Evolutionary conservation across 2,797 vertebrate genomes (phyloP).

Genomic region (Periophthalmus magnuspinnatus): DNA sequence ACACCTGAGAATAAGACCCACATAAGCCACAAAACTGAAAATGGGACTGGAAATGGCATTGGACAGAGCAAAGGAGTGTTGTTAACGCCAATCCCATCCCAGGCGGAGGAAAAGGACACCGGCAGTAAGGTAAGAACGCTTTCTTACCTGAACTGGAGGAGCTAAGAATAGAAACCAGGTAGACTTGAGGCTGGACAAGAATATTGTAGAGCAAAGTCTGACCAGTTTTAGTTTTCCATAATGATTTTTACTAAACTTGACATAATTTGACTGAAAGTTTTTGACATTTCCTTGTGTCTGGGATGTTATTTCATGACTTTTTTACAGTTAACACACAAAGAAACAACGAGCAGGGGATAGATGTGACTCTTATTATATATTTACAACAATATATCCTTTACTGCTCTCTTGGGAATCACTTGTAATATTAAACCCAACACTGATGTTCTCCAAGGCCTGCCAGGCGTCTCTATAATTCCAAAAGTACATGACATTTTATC

Average conservation of each 20-base stretch:
- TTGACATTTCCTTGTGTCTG: neutral
- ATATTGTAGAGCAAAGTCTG: neutral
- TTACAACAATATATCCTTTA: conserved; percentile 70
- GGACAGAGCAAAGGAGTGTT: conserved; percentile 34
- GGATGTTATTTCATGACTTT: conserved; percentile 19
- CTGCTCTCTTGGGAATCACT: conserved; percentile 62
- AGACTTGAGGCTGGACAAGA: conserved; percentile 12
- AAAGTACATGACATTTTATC: neutral
- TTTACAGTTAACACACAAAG: conserved; percentile 8
- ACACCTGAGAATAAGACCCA: conserved; percentile 12
- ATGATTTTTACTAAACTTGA: neutral
- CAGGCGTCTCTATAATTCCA: conserved; percentile 1
- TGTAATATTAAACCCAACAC: conserved; percentile 51
- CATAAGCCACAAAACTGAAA: neutral
- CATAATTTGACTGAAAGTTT: neutral
- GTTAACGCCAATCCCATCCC: conserved; percentile 51
- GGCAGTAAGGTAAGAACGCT: conserved; percentile 69
- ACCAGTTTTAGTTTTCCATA: neutral
- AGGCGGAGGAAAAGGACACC: conserved; percentile 65
- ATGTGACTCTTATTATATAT: conserved; percentile 65
- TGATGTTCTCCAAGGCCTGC: conserved; percentile 19
- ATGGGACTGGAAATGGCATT: conserved; percentile 17
- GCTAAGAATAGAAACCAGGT: neutral
- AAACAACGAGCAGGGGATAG: conserved; percentile 19
- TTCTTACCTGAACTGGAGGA: conserved; percentile 18